phyloP scores from a whole-genome alignment of 2,888 invertebrate genomes.

The Drosophila colorata region DNA sequence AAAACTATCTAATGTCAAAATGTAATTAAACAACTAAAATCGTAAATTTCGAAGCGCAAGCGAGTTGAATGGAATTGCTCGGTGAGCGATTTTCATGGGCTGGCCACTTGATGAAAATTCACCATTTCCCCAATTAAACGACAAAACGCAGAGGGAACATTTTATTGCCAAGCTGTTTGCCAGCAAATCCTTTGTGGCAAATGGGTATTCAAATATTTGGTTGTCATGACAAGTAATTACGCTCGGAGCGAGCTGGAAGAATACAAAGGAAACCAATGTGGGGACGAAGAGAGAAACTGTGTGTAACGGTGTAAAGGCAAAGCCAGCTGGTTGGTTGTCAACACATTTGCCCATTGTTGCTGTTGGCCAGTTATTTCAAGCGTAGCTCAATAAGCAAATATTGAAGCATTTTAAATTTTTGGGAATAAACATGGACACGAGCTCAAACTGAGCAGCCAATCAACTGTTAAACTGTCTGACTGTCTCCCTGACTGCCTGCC shows the following conservation, averaged over 20 bases:
- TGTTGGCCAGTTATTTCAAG: constrained; percentile 58
- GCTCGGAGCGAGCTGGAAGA: constrained; percentile 23
- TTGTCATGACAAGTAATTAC: constrained; percentile 74
- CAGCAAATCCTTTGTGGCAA: constrained; percentile 39
- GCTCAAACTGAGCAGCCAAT: constrained; percentile 45
- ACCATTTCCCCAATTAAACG: constrained; percentile 17
- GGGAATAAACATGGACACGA: constrained; percentile 18
- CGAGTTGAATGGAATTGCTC: not conserved
- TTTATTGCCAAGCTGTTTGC: constrained; percentile 2
- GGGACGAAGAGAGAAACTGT: not conserved
- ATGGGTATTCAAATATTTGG: constrained; percentile 67
- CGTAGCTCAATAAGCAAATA: constrained; percentile 74
- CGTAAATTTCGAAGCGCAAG: not conserved
- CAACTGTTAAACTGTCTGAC: constrained; percentile 21
- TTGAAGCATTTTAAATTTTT: constrained; percentile 51
- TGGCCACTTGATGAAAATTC: not conserved
- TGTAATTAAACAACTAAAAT: constrained; percentile 10
- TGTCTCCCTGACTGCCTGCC: not conserved
- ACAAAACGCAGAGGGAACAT: not conserved
- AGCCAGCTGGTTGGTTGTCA: constrained; percentile 12
- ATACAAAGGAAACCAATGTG: constrained; percentile 21
- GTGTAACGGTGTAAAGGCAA: too few relatives aligned
- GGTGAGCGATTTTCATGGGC: constrained; percentile 1
- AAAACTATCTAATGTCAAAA: constrained; percentile 15
- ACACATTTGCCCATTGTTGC: constrained; percentile 22